Base-by-base conservation (phyloP, 2,888 invertebrate genomes). In the Sepioteuthis lessoniana region DNA sequence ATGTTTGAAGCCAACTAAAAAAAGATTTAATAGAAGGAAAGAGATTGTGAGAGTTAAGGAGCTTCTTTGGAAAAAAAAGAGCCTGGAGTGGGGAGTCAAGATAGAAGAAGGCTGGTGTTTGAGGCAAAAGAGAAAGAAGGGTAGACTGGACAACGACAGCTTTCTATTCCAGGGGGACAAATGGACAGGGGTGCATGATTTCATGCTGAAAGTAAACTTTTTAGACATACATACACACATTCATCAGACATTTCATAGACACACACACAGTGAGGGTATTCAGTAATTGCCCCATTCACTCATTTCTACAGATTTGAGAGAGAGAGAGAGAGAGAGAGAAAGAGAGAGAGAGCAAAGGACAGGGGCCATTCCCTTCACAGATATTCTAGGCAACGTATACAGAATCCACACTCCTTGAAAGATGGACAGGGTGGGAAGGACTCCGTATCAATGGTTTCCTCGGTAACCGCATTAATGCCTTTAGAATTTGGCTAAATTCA, bases 381-480 rank as follows among this genome's bases (percentile, higher is more conserved):
- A 42, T 92, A 38, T 90, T 92, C 95, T 94, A 95, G 94, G 95
- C 95, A 7, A 95, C 95, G 93, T 95, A 99, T 96, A 99, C 98
- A 94, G 99, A 99, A 98, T 99, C 99, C 93, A 99, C 99, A 94
- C 99, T 99, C 96, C 99, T 98, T 93, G 99, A 99, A 96, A 99
- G 98, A 97, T 99, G 99, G 96, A 99, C 98, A 55, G 99, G 99
- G 98, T 99, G 99, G 95, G 99, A 99, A 95, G 99, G 99, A 97
- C 99, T 99, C 95, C 99, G 98, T 94, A 99, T 99, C 95, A 93
- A 60, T 97, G 99, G 99, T 97, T 99, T 99, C 95, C 96, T 96
- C 93, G 99, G 99, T 96, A 99, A 98, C 97, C 98, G 98, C 97
- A 99, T 98, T 94, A 99, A 98, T 94, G 98, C 98, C 94, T 97